These are phyloP conservation scores for Antedon bifida DNA, from an alignment of 35 echinoderm and acorn worm species.

Conservation along the genomic window DNA sequence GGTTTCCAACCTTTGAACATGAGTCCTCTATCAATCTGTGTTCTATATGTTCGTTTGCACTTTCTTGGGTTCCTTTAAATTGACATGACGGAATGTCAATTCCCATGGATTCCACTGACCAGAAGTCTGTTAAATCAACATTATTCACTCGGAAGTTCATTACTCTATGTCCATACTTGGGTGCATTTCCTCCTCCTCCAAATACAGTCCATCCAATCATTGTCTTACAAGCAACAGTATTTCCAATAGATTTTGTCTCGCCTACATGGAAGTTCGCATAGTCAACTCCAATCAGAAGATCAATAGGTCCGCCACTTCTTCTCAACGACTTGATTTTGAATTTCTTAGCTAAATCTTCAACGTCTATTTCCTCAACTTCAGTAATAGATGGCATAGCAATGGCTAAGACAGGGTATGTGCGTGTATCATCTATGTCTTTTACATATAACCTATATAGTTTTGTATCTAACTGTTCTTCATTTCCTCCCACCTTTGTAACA, in stretches of 20 bases:
- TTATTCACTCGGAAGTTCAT: conserved; percentile 8
- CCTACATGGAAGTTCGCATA: conserved; percentile 31
- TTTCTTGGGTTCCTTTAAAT: no score
- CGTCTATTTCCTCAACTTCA: no score
- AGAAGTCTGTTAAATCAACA: conserved; percentile 38
- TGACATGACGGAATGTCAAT: background rate
- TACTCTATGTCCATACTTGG: background rate
- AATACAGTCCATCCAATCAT: conserved; percentile 53
- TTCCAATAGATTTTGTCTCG: conserved; percentile 7
- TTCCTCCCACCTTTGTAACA: no score
- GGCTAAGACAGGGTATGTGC: no score
- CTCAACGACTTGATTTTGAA: conserved; percentile 12
- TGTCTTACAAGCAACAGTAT: conserved; percentile 27
- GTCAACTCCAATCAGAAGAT: conserved; percentile 49
- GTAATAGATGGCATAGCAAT: no score
- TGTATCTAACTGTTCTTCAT: no score
- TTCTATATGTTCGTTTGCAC: no score
- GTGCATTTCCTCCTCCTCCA: background rate
- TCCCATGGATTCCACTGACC: conserved; percentile 39
- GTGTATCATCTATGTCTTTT: no score
- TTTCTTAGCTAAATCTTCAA: no score
- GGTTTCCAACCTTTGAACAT: no score
- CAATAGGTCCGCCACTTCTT: conserved; percentile 28
- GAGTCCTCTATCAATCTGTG: no score
- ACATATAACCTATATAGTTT: no score